A percentile compares a stretch with the other conserved stretches of the same genome.
These are phyloP conservation scores for Chaetodon trifascialis DNA, from an alignment of 2,113 vertebrate genomes.

Conservation along the genomic window DNA sequence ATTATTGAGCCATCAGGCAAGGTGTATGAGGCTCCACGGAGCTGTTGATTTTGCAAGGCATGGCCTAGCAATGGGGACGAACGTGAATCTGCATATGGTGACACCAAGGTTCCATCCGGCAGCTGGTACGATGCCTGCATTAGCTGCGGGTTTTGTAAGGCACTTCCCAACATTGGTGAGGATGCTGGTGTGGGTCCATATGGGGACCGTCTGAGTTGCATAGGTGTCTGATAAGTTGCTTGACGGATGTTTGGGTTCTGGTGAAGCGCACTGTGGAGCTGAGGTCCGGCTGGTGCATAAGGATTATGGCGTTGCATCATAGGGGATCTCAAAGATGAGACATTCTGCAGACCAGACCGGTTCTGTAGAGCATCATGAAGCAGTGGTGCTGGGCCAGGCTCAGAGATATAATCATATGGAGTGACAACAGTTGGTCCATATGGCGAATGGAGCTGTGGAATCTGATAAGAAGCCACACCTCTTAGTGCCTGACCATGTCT, in stretches of 20 bases:
- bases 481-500: conserved; percentile 73
- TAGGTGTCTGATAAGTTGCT: conserved; percentile 75
- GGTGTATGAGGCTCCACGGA: conserved; percentile 79
- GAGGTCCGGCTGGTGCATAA: conserved; percentile 69
- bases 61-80: conserved; percentile 76
- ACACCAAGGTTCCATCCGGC: conserved; percentile 75
- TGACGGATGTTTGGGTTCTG: conserved; percentile 80
- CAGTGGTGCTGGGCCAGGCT: conserved; percentile 77
- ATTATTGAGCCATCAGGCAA: conserved; percentile 78
- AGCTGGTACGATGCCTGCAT: conserved; percentile 78
- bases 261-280: conserved; percentile 78
- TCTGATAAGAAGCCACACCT: conserved; percentile 70
- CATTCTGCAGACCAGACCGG: conserved; percentile 64
- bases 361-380: conserved; percentile 81
- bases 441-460: conserved; percentile 65
- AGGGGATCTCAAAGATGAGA: conserved; percentile 72
- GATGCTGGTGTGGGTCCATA: conserved; percentile 67
- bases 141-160: conserved; percentile 77
- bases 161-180: conserved; percentile 77
- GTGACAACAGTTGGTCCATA: conserved; percentile 79
- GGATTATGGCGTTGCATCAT: conserved; percentile 67
- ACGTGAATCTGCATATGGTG: conserved; percentile 64
- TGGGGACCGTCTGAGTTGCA: conserved; percentile 64
- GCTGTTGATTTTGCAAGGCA: conserved; percentile 81
- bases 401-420: conserved; percentile 81